Evolutionary conservation across 1,140 invertebrate genomes (phyloP).

Genomic region (Xylocopa sonorina): DNA sequence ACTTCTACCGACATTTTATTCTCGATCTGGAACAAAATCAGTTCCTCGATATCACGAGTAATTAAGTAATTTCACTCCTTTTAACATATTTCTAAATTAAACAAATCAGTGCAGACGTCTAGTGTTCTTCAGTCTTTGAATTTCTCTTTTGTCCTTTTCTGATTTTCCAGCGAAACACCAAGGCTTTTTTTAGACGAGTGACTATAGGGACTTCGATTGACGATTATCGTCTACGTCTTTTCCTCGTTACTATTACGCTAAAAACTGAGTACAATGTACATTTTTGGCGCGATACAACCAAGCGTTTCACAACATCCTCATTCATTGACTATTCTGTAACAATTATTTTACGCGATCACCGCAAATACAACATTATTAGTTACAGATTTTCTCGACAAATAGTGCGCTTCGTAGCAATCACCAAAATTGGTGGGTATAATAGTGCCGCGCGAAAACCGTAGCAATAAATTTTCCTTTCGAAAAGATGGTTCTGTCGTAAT

Average conservation of each 20-base stretch:
- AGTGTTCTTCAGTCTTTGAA: not conserved
- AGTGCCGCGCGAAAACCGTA: not conserved
- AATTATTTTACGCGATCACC: not conserved
- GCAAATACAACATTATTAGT: not conserved
- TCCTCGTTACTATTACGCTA: too few relatives aligned
- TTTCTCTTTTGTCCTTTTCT: not conserved
- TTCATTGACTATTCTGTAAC: not conserved
- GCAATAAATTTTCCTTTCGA: not conserved
- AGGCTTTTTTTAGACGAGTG: too few relatives aligned
- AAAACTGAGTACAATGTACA: too few relatives aligned
- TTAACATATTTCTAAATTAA: too few relatives aligned
- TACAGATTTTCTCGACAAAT: not conserved
- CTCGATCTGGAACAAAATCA: conserved; percentile 52
- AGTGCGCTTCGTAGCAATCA: not conserved
- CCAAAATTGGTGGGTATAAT: not conserved
- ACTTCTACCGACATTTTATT: conserved; percentile 68
- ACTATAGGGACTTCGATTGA: too few relatives aligned
- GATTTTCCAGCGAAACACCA: not conserved
- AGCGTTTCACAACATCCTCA: not conserved
- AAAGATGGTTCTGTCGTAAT: not conserved
- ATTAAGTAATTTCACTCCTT: too few relatives aligned
- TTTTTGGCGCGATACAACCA: too few relatives aligned
- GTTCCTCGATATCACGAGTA: not conserved
- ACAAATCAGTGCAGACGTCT: not conserved
- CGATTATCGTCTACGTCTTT: too few relatives aligned